Evolutionary conservation across 2,113 vertebrate genomes (phyloP).

Genomic region (Clupea harengus): DNA sequence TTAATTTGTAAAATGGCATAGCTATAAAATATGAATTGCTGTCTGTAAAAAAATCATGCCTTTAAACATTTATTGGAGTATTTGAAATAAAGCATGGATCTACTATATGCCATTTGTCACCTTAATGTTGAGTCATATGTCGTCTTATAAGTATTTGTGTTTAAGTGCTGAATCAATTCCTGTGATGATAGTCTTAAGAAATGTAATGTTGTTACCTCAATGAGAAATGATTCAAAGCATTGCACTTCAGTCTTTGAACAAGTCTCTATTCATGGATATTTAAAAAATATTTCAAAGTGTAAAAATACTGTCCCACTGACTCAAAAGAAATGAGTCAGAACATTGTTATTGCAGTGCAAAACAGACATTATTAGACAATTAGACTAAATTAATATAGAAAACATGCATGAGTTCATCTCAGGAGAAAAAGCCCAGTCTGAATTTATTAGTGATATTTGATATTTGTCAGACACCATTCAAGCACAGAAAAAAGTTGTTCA

Average conservation of each 20-base stretch:
- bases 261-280: neutral
- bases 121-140: neutral
- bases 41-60: neutral
- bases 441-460: no score
- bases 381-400: no score
- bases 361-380: neutral
- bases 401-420: neutral
- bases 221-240: no score
- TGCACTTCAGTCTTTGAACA: neutral
- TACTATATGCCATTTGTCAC: neutral
- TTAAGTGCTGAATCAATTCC: neutral
- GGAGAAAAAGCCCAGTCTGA: no score
- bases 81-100: neutral
- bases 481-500: no score
- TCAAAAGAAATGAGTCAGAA: neutral
- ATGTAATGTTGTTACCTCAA: neutral
- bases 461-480: no score
- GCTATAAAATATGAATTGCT: neutral
- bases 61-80: neutral
- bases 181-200: neutral
- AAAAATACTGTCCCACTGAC: neutral
- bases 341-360: neutral
- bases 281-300: neutral
- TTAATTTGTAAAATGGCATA: neutral
- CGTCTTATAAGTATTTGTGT: neutral